Percentiles rank a stretch among this genome's conserved stretches.
These are phyloP conservation scores for Formica selysi DNA, from an alignment of 1,140 invertebrate genomes.

Conservation along the genomic window DNA sequence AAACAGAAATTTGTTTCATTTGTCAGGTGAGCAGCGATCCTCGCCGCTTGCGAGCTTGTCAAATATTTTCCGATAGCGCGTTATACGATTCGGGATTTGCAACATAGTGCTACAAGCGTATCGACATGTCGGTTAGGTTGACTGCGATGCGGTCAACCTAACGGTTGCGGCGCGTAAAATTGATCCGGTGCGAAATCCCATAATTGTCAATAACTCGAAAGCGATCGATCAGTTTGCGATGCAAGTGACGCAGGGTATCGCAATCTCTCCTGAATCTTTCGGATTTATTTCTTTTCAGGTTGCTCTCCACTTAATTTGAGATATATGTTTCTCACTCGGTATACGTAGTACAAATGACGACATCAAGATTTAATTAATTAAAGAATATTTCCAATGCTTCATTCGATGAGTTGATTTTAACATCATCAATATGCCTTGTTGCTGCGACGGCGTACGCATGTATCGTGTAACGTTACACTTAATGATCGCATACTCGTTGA, in stretches of 20 bases:
- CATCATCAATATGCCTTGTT: neutral
- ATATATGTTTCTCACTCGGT: conserved; percentile 8
- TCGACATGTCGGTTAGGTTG: conserved; percentile 44
- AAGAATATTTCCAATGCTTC: conserved; percentile 26
- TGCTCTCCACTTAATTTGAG: neutral
- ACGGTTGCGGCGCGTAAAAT: conserved; percentile 44
- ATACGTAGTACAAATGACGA: conserved; percentile 6
- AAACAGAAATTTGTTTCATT: conserved; percentile 53
- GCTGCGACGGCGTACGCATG: neutral
- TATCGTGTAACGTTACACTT: neutral
- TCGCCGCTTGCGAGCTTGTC: conserved; percentile 34
- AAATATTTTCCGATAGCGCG: conserved; percentile 53
- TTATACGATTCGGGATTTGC: conserved; percentile 13
- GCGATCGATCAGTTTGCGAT: conserved; percentile 19
- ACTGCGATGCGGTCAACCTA: conserved; percentile 52
- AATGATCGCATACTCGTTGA: neutral
- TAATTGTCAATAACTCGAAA: conserved; percentile 55
- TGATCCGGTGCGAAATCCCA: conserved; percentile 54
- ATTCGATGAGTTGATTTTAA: conserved; percentile 32
- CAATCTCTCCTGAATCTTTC: neutral
- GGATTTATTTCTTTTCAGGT: conserved; percentile 14
- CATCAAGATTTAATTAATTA: conserved; percentile 35
- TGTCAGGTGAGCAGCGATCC: conserved; percentile 33
- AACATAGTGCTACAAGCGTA: conserved; percentile 28
- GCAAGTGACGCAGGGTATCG: neutral